Evolutionary conservation across 2,113 vertebrate species (phyloP).

Genomic region (Pollachius pollachius): DNA sequence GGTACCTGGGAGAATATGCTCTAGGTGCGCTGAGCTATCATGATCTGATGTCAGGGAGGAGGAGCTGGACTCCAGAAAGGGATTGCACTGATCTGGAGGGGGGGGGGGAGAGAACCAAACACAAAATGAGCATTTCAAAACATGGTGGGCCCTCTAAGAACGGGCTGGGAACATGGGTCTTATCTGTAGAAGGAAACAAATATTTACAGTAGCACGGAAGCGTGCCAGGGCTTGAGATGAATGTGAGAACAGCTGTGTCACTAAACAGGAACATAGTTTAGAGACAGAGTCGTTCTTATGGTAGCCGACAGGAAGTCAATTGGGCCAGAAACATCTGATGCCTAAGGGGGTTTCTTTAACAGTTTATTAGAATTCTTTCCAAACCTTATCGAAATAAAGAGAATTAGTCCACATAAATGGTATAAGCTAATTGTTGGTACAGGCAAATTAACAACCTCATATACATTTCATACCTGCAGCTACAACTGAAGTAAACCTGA

Average conservation of each 20-base stretch:
- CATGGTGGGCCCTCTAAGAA: conserved; percentile 4
- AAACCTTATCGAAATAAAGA: too few relatives aligned
- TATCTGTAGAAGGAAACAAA: conserved; percentile 26
- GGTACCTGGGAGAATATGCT: conserved; percentile 73
- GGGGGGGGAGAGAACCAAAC: conserved; percentile 47
- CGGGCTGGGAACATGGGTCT: not conserved
- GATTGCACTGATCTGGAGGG: conserved; percentile 78
- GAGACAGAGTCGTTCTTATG: not conserved
- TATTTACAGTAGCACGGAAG: conserved; percentile 21
- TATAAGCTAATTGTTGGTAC: too few relatives aligned
- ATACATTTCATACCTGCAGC: too few relatives aligned
- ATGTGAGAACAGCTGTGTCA: conserved; percentile 21
- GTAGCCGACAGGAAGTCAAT: too few relatives aligned
- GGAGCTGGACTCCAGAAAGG: conserved; percentile 71
- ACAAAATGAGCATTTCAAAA: conserved; percentile 25
- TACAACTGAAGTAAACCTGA: too few relatives aligned
- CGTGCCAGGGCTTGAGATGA: conserved; percentile 22
- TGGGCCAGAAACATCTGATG: too few relatives aligned
- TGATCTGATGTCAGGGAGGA: conserved; percentile 71
- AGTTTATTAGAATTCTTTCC: too few relatives aligned
- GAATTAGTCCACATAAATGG: too few relatives aligned
- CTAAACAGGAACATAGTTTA: conserved; percentile 3
- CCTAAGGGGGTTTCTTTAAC: too few relatives aligned
- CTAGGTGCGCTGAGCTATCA: conserved; percentile 63
- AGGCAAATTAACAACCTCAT: too few relatives aligned